phyloP scores from a whole-genome alignment of 2,113 vertebrate species.

The Hippocampus zosterae region DNA sequence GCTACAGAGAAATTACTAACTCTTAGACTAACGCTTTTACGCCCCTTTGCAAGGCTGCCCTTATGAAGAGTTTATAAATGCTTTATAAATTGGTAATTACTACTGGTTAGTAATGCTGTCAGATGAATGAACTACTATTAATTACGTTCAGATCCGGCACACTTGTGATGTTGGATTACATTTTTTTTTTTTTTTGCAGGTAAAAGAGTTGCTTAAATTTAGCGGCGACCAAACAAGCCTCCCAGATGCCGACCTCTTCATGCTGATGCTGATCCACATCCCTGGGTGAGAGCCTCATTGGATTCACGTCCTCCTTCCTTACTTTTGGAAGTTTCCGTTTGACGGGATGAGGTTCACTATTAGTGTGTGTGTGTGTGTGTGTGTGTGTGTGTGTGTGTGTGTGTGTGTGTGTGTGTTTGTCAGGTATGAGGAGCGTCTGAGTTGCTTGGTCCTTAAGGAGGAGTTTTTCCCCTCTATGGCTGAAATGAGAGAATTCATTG shows the following conservation, averaged over 20 bases:
- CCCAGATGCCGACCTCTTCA: constrained; percentile 75
- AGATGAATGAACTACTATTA: no score
- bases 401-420: neutral
- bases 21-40: no score
- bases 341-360: neutral
- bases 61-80: neutral
- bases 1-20: no score
- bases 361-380: neutral
- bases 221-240: constrained; percentile 61
- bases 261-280: constrained; percentile 70
- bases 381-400: neutral
- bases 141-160: neutral
- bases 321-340: neutral
- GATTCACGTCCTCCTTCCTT: neutral
- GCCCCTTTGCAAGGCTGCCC: neutral
- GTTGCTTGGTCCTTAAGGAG: constrained; percentile 74
- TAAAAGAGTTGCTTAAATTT: constrained; percentile 65
- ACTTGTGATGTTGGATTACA: no score
- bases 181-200: constrained; percentile 43
- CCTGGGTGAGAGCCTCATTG: constrained; percentile 61
- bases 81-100: neutral
- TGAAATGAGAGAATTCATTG: constrained; percentile 63
- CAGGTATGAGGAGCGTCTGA: constrained; percentile 73
- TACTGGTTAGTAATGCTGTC: no score
- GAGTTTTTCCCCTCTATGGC: constrained; percentile 73